A percentile compares a stretch with the other conserved stretches of the same genome.
Conservation (phyloP, 1,140 invertebrate species). For the Meloidogyne chitwoodi region DNA sequence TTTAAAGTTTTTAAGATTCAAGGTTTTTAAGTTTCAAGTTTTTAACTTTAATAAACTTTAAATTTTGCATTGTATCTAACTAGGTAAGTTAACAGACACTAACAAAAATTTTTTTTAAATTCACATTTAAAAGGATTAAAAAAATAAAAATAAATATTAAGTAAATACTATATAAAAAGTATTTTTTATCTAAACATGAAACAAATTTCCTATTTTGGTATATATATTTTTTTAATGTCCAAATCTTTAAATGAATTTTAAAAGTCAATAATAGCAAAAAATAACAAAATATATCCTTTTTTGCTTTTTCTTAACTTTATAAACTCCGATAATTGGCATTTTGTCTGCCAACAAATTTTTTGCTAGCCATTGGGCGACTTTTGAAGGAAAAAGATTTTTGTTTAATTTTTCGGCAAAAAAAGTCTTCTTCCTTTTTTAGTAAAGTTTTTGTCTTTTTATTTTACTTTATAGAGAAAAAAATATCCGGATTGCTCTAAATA, state of each 20-base stretch:
- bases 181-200: neutral
- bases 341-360: neutral
- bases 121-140: too few species aligned
- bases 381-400: neutral
- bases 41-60: too few species aligned
- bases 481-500: neutral
- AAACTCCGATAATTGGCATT: neutral
- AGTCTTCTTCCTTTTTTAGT: neutral
- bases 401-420: neutral
- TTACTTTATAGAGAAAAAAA: neutral
- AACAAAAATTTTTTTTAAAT: too few species aligned
- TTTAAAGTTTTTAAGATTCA: too few species aligned
- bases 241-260: neutral
- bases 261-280: too few species aligned
- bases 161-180: too few species aligned
- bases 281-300: neutral
- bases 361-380: neutral
- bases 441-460: neutral
- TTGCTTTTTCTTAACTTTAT: neutral
- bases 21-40: too few species aligned
- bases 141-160: too few species aligned
- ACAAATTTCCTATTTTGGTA: neutral
- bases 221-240: neutral
- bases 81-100: too few species aligned
- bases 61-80: too few species aligned